Percentiles rank a stretch among this genome's conserved stretches.
phyloP scores from a whole-genome alignment of 1,140 invertebrate species.

The Uloborus diversus region DNA sequence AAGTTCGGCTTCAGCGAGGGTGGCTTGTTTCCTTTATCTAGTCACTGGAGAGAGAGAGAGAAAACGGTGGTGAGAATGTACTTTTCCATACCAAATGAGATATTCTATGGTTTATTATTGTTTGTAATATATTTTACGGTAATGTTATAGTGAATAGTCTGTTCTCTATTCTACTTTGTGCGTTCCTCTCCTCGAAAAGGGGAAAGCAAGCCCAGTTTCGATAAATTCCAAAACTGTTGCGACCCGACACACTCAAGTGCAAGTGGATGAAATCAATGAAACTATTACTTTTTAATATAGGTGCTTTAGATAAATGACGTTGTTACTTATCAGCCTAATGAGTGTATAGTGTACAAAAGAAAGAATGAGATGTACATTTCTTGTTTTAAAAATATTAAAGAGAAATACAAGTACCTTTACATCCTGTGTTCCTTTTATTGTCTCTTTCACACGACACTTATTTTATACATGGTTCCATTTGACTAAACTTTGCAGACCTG shows the following conservation, averaged over 20 bases:
- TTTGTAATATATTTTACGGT: slow-evolving; percentile 54
- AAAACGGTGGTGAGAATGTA: too few relatives aligned
- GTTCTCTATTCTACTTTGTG: slow-evolving; percentile 16
- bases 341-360: slow-evolving; percentile 57
- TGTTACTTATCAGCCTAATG: slow-evolving; percentile 55
- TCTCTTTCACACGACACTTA: too few relatives aligned
- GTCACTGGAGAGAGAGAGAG: too few relatives aligned
- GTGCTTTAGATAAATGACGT: slow-evolving; percentile 52
- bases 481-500: too few relatives aligned
- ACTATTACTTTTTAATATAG: slow-evolving; percentile 56
- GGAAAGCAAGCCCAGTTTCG: slow-evolving; percentile 16
- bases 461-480: too few relatives aligned
- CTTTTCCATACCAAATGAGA: neutral
- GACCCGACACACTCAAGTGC: neutral
- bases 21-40: too few relatives aligned
- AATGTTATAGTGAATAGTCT: slow-evolving; percentile 47
- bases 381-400: slow-evolving; percentile 57
- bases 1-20: too few relatives aligned
- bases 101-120: slow-evolving; percentile 35
- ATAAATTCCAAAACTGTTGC: slow-evolving; percentile 21
- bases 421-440: slow-evolving; percentile 6
- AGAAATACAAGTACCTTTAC: slow-evolving; percentile 51
- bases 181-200: neutral
- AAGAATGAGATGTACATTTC: slow-evolving; percentile 55
- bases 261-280: slow-evolving; percentile 38